Evolutionary conservation across 2,888 invertebrate species (phyloP).

Genomic region (Rhorus exstirpatorius): DNA sequence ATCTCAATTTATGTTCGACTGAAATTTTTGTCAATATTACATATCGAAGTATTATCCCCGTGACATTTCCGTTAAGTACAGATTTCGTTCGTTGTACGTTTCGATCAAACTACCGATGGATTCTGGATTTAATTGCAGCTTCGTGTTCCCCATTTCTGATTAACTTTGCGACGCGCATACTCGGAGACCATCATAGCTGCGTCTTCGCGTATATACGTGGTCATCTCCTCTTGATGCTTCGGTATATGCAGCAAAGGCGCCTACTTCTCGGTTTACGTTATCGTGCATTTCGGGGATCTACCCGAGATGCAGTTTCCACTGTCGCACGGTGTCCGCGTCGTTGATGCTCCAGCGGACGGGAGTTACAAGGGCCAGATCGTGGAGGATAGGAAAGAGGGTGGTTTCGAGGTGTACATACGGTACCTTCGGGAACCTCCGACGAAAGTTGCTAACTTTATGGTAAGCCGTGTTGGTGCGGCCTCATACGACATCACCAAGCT

Average conservation of each 20-base stretch:
- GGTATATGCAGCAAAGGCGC: not conserved
- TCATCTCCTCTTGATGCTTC: not conserved
- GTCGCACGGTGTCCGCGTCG: slow-evolving; percentile 18
- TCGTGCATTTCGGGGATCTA: slow-evolving; percentile 8
- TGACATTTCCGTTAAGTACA: not conserved
- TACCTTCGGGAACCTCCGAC: slow-evolving; percentile 49
- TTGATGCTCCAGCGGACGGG: slow-evolving; percentile 33
- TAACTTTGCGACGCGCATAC: not conserved
- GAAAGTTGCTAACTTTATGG: slow-evolving; percentile 80
- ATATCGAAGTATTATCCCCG: not conserved
- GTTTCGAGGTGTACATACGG: slow-evolving; percentile 43
- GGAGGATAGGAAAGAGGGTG: slow-evolving; percentile 5
- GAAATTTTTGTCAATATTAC: too few species aligned
- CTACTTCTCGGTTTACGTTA: not conserved
- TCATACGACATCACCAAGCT: slow-evolving; percentile 74
- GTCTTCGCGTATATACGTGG: not conserved
- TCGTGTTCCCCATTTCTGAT: not conserved
- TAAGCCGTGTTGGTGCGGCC: slow-evolving; percentile 80
- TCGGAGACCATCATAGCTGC: not conserved
- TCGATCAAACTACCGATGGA: not conserved
- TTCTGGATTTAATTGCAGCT: not conserved
- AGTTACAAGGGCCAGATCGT: slow-evolving; percentile 36
- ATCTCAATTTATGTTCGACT: too few species aligned
- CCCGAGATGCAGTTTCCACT: slow-evolving; percentile 36
- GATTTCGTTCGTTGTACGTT: not conserved